These are phyloP conservation scores for Panurus biarmicus DNA, from an alignment of 2,113 vertebrate species.

Conservation along the genomic window DNA sequence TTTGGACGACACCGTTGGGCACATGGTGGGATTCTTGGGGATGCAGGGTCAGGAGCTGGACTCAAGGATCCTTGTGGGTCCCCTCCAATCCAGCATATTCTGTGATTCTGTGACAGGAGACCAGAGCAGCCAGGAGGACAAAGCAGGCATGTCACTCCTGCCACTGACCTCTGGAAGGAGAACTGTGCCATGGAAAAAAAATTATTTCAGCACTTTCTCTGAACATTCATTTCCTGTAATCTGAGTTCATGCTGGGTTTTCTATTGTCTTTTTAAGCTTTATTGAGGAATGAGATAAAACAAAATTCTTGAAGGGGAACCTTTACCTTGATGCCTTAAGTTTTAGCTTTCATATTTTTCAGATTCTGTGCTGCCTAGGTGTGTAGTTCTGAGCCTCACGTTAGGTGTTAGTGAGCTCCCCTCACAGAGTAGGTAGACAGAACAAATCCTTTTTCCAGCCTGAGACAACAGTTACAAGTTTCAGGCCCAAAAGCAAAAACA, in stretches of 20 bases:
- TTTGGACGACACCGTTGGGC: background rate
- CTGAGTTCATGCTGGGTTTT: background rate
- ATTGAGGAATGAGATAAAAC: background rate
- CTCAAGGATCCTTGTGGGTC: background rate
- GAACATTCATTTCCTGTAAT: background rate
- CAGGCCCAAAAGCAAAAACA: background rate
- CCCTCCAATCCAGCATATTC: background rate
- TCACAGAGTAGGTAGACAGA: background rate
- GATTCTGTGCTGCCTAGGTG: background rate
- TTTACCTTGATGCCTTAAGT: background rate
- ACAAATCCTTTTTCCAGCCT: background rate
- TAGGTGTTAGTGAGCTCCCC: background rate
- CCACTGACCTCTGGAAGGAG: background rate
- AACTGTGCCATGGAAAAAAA: background rate
- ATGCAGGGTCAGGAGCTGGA: background rate
- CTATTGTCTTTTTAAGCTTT: background rate
- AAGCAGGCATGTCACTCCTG: accelerated
- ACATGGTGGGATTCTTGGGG: background rate
- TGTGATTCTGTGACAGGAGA: background rate
- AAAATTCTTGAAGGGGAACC: background rate
- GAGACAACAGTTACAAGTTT: background rate
- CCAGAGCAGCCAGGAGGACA: background rate
- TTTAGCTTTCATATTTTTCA: background rate
- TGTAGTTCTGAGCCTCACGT: background rate
- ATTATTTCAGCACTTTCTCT: background rate